Evolutionary conservation across 1,140 invertebrate genomes (phyloP), one percentile per base, ranked within the genome.

Genomic region (Papilio helenus): DNA sequence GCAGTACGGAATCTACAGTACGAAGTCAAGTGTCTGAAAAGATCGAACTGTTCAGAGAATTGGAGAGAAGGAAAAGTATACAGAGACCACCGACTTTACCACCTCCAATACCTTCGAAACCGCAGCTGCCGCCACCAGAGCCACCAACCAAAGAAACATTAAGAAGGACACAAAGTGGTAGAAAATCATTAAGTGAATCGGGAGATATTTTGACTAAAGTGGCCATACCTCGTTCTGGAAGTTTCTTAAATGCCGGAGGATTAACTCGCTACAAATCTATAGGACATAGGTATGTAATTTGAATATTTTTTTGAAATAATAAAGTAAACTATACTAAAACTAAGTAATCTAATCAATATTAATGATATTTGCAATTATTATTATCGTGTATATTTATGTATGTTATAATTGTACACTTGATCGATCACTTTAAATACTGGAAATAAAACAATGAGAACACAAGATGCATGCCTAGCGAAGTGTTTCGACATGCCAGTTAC

Each of bases 161-260:
- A 79, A 88, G 93, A 84, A 89, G 94, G 85, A 95, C 87, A 68
- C 94, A 95, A 81, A 95, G 94, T 83, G 89, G 92, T 77, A 88
- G 94, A 76, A 94, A 95, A 81, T 94, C 93, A 10, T 81, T 94
- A 71, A 93, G 89, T 61, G 95, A 95, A 79, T 92, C 94, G 79
- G 97, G 97, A 2, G 97, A 98, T 88, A 96, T 98, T 80, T 92
- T 98, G 80, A 98, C 97, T 0, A 97, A 97, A 89, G 97, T 98
- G 9, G 97, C 97, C 26, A 96, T 98, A 85, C 97, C 97, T 10
- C 95, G 97, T 84, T 97, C 97, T 76, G 96, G 97, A 1, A 98
- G 97, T 87, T 98, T 98, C 85, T 92, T 98, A 0, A 98, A 97
- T 86, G 96, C 97, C 23, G 96, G 96, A n/a, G 96, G 96, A 12